These are phyloP conservation scores for Thomomys bottae DNA, from an alignment of 2,113 vertebrate species.

Conservation along the genomic window DNA sequence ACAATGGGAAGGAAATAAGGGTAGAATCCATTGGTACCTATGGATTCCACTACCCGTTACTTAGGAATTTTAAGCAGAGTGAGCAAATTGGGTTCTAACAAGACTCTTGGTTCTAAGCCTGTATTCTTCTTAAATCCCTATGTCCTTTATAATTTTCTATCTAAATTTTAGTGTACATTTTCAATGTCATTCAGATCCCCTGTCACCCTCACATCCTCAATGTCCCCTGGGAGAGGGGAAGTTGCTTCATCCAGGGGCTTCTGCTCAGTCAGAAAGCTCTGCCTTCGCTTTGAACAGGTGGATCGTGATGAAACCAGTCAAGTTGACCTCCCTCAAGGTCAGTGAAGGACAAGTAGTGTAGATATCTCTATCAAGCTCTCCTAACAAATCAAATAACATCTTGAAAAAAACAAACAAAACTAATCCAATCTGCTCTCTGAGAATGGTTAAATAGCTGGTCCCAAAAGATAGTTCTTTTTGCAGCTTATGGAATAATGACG, in stretches of 20 bases:
- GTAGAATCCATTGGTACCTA: fast-evolving
- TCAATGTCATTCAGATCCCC: not conserved
- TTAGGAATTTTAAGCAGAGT: not conserved
- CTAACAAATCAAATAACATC: not conserved
- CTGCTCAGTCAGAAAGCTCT: not conserved
- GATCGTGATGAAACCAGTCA: not conserved
- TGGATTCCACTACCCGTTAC: too few species aligned
- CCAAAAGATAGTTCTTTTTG: not conserved
- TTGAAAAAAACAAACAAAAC: not conserved
- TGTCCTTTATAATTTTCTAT: not conserved
- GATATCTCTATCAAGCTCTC: not conserved
- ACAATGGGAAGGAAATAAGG: not conserved
- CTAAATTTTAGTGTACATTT: not conserved
- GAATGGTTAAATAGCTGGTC: not conserved
- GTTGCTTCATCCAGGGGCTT: not conserved
- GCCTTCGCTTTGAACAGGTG: not conserved
- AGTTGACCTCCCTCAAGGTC: not conserved
- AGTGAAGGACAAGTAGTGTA: not conserved
- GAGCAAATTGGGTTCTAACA: not conserved
- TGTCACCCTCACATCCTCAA: not conserved
- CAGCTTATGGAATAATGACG: not conserved
- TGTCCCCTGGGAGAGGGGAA: not conserved
- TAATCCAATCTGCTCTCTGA: not conserved
- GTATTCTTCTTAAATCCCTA: not conserved
- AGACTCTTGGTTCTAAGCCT: not conserved